Percentiles rank a stretch among this genome's conserved stretches.
Conservation (phyloP, 2,888 invertebrate species). For the Hecatera dysodea region DNA sequence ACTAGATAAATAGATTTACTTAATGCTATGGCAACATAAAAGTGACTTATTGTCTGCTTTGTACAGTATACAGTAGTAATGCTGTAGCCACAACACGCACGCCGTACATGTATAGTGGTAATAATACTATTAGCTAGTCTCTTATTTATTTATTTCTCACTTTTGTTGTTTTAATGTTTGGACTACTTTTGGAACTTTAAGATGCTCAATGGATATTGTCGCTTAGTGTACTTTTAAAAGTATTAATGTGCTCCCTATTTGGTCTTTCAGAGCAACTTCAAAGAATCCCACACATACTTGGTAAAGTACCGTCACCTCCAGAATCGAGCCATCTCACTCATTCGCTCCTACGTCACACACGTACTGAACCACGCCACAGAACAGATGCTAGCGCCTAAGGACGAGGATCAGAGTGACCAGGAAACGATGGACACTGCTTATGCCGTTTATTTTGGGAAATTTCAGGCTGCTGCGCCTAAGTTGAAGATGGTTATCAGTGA, state of each 20-base stretch:
- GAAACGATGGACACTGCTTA: conserved; percentile 92
- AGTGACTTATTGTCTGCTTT: too few species aligned
- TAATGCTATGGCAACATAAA: too few species aligned
- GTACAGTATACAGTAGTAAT: too few species aligned
- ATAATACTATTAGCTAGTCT: too few species aligned
- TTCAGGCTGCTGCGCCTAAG: conserved; percentile 97
- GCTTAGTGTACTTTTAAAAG: too few species aligned
- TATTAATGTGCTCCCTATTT: neutral
- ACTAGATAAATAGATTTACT: too few species aligned
- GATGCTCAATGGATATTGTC: too few species aligned
- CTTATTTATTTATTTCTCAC: too few species aligned
- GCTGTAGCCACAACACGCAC: too few species aligned
- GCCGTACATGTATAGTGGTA: too few species aligned
- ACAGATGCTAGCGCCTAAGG: conserved; percentile 91
- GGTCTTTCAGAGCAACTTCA: conserved; percentile 93
- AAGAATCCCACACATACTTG: conserved; percentile 95
- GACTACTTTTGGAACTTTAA: too few species aligned
- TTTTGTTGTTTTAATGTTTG: too few species aligned
- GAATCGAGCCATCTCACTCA: conserved; percentile 94
- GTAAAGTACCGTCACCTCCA: conserved; percentile 96
- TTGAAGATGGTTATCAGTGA: conserved; percentile 95
- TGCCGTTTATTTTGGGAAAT: conserved; percentile 98
- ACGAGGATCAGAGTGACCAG: conserved; percentile 75
- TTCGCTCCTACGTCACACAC: conserved; percentile 94
- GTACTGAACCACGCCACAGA: conserved; percentile 95